These are phyloP conservation scores for Epinephelus fuscoguttatus DNA, from an alignment of 2,113 vertebrate species.

Conservation along the genomic window DNA sequence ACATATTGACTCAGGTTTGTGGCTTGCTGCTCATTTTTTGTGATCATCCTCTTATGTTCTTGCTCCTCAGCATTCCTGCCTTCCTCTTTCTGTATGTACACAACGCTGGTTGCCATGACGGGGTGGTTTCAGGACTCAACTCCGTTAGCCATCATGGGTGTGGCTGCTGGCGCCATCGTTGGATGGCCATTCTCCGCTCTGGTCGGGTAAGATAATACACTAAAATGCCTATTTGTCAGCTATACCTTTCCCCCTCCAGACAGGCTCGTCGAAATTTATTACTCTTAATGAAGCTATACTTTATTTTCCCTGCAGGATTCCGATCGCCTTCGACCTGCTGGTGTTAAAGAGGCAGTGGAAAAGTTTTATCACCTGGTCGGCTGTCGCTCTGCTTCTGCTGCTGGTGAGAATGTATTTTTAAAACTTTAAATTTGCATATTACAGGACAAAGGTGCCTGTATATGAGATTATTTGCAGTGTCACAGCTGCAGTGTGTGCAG, in stretches of 20 bases:
- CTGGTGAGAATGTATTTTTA: conserved; percentile 86
- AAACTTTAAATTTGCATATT: neutral
- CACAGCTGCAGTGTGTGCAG: neutral
- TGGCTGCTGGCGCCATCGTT: conserved; percentile 92
- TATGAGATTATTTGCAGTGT: neutral
- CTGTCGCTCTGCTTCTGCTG: conserved; percentile 89
- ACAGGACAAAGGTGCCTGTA: neutral
- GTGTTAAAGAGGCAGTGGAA: conserved; percentile 92
- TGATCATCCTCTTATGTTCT: neutral
- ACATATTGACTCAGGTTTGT: neutral
- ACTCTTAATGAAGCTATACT: neutral
- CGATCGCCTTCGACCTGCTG: conserved; percentile 94
- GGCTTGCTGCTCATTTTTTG: neutral
- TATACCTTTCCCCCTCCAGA: neutral
- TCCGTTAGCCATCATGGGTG: conserved; percentile 90
- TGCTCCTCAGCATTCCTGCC: conserved; percentile 91
- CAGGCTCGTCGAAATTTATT: neutral
- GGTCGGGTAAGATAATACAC: conserved; percentile 87
- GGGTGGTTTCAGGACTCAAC: conserved; percentile 96
- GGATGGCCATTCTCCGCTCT: conserved; percentile 97
- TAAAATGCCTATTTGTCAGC: neutral
- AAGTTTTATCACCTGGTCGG: conserved; percentile 90
- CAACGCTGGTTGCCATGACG: conserved; percentile 93
- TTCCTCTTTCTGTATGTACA: conserved; percentile 98
- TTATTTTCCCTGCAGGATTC: conserved; percentile 83